Base-by-base conservation (phyloP, 1,140 invertebrate species). In the Phenacoccus solenopsis region DNA sequence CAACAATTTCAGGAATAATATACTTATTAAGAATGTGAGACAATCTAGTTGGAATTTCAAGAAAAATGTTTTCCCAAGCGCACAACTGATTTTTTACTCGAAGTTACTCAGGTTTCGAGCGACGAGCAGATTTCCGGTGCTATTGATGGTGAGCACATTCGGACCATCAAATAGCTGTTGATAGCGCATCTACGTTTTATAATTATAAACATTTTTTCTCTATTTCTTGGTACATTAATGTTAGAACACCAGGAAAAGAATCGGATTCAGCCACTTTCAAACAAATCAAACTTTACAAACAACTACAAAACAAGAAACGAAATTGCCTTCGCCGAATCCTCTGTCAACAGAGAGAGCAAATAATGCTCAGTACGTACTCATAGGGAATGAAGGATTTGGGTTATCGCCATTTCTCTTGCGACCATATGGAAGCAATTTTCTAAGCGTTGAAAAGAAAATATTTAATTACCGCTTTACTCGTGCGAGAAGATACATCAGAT, bases 171-270 rank as follows among this genome's bases (percentile, higher is more conserved):
- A 67, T 77, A n/a, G n/a, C 79, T 61, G 70, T 72, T 57, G 74
- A 78, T 69, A 73, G 72, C 75, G 77, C 77, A 69, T 78, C 77
- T 12, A 69, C 73, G n/a, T 81, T 77, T 72, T 82, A 76, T 73
- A 83, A 83, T 74, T 84, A 82, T 74, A 83, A 84, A 76, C 74
- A 77, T 24, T 76, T 71, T 20, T 75, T 77, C 74, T 79, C 77
- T 71, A 78, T 81, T 70, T 76, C 81, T 61, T 28, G 32, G 25
- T 70, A 70, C 69, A 30, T 70, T 22, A 49, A 70, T 3, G 68
- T 72, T n/a, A 68, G 71, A 30, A 27, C 71, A 20, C 38, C 25
- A 57, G 71, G 38, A 27, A 70, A 70, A 70, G 57, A n/a, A 59
- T 35, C 57, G 25, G 71, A 70, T 70, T 67, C 71, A 24, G 67